Percentiles rank a stretch among this genome's conserved stretches.
phyloP scores from a whole-genome alignment of 2,797 vertebrate genomes.

The Alosa sapidissima region DNA sequence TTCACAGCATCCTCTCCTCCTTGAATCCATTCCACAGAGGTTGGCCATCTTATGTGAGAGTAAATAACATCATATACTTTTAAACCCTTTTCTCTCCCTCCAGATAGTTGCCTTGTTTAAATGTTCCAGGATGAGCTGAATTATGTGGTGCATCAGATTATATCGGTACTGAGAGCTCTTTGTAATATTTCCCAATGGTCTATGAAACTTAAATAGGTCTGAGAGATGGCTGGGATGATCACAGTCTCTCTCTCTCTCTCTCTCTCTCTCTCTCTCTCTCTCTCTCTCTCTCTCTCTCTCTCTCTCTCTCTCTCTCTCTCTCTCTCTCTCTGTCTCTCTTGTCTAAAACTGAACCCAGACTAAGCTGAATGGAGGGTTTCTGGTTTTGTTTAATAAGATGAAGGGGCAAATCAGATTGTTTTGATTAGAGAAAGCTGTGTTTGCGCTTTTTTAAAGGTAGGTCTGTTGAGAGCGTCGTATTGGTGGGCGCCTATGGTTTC shows the following conservation, averaged over 20 bases:
- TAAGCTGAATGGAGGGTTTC: conserved; percentile 5
- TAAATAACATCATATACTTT: conserved; percentile 34
- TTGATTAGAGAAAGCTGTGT: conserved; percentile 25
- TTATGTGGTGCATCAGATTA: background rate
- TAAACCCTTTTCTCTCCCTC: conserved; percentile 14
- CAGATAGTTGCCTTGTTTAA: background rate
- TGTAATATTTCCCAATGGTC: conserved; percentile 4
- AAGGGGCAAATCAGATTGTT: conserved; percentile 20
- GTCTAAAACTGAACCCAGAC: conserved; percentile 22
- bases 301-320: no score
- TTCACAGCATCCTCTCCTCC: conserved; percentile 23
- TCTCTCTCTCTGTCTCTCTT: conserved; percentile 3
- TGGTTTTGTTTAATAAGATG: conserved; percentile 21
- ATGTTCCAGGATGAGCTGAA: conserved; percentile 5
- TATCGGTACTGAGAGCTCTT: conserved; percentile 17
- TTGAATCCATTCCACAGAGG: conserved; percentile 27
- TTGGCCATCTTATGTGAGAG: conserved; percentile 20
- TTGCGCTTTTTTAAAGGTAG: conserved; percentile 1
- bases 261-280: conserved; percentile 13
- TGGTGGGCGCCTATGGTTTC: conserved; percentile 17
- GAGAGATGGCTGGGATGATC: background rate
- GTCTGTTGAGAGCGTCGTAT: background rate
- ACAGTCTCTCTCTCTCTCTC: background rate
- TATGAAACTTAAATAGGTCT: conserved; percentile 5
- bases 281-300: conserved; percentile 4